Evolutionary conservation across 2,888 invertebrate genomes (phyloP), one percentile per base, ranked within the genome.

Genomic region (Camptogramma bilineatum): DNA sequence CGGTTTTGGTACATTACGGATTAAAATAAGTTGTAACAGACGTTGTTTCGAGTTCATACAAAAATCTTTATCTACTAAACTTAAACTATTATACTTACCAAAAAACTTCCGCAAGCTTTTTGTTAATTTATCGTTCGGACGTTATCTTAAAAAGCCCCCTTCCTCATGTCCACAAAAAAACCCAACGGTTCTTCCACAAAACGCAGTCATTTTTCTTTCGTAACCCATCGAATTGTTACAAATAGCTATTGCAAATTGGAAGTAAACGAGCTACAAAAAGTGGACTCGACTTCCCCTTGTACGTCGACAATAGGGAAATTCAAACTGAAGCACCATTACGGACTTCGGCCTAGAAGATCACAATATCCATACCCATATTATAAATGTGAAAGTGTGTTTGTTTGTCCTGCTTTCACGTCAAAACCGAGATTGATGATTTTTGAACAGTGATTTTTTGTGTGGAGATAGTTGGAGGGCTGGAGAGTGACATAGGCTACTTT

Each of bases 181-280:
- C 62, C 64, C 52, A 19, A 48, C 64, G 52, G 65, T 61, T 66
- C 68, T 67, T 69, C 65, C 62, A 65, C 68, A 69, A 71, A 80
- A 73, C 67, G 71, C 66, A 71, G 62, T 68, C 68, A 70, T 73
- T 72, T 72, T 73, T 73, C 72, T 72, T 71, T 72, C 74, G 72
- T 66, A 68, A 72, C 69, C 70, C 60, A 70, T 76, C 73, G 75
- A 79, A 77, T 77, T 75, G 82, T 82, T 80, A 83, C 79, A 81
- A 82, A 83, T 81, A 79, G 81, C 80, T 80, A 75, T 78, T 79
- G 77, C 79, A 83, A 84, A 86, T 86, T 83, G 83, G 79, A 82
- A 84, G 83, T 81, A 84, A 84, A 83, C 81, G 83, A 83, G 79
- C 74, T 78, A 79, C 77, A 80, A 82, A 82, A 81, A 83, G 82